Conservation (phyloP, 2,113 vertebrate species). For the Cranoglanis bouderius region DNA sequence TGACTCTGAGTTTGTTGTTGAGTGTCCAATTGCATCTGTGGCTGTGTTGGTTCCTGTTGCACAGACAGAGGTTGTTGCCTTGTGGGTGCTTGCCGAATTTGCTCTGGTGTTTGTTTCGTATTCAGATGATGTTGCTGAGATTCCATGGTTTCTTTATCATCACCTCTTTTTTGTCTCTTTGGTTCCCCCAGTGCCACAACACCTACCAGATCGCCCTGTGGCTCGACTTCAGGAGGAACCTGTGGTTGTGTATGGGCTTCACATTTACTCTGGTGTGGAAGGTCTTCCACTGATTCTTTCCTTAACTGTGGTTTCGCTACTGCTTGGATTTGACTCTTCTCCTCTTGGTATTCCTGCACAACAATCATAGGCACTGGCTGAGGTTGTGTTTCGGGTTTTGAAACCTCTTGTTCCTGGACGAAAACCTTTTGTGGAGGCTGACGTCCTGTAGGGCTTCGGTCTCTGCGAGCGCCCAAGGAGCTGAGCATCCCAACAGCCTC, state of each 20-base stretch:
- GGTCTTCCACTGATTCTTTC: constrained; percentile 13
- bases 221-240: not conserved
- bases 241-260: constrained; percentile 51
- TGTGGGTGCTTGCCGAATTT: not conserved
- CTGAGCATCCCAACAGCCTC: constrained; percentile 75
- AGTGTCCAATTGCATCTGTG: constrained; percentile 16
- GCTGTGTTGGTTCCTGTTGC: constrained; percentile 18
- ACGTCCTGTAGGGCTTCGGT: constrained; percentile 65
- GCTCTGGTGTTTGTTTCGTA: constrained; percentile 20
- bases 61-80: constrained; percentile 15
- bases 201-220: constrained; percentile 30
- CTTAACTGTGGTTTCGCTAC: not conserved
- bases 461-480: constrained; percentile 70
- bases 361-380: constrained; percentile 66
- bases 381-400: constrained; percentile 12
- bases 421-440: constrained; percentile 67
- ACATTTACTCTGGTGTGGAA: not conserved
- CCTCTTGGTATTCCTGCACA: constrained; percentile 65
- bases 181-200: not conserved
- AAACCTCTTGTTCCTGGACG: constrained; percentile 51
- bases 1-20: constrained; percentile 17
- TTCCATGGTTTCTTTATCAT: not conserved
- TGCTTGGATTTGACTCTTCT: constrained; percentile 34
- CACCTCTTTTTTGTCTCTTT: constrained; percentile 7
- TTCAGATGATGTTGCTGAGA: not conserved